These are phyloP conservation scores for Python bivittatus DNA, from an alignment of 2,113 vertebrate genomes.

Conservation along the genomic window DNA sequence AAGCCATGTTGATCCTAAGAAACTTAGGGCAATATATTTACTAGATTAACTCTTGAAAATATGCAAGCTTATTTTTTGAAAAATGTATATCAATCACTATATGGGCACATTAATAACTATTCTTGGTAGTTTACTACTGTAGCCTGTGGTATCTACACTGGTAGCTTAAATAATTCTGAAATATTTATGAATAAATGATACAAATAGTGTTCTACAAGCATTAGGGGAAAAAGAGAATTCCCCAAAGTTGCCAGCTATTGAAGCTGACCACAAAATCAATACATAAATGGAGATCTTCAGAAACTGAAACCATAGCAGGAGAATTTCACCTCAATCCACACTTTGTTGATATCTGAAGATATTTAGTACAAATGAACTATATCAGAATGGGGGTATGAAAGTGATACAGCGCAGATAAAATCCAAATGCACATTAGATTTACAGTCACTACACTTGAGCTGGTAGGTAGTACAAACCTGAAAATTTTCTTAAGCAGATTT, in stretches of 20 bases:
- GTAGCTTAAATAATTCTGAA: constrained; percentile 15
- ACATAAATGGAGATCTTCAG: neutral
- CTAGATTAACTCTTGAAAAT: neutral
- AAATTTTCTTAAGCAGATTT: neutral
- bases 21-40: neutral
- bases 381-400: neutral
- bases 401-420: neutral
- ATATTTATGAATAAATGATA: constrained; percentile 19
- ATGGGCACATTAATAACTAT: neutral
- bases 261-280: constrained; percentile 48
- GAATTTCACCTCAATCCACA: neutral
- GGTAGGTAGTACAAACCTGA: neutral
- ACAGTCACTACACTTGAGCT: neutral
- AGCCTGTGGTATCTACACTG: neutral
- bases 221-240: constrained; percentile 16
- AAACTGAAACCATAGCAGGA: neutral
- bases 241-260: constrained; percentile 8
- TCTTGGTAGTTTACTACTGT: neutral
- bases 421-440: neutral
- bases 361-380: neutral
- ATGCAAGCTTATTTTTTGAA: neutral
- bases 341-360: neutral
- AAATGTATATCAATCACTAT: neutral
- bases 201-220: constrained; percentile 36
- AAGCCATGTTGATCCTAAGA: neutral